Evolutionary conservation across 2,113 vertebrate species (phyloP), one percentile per base, ranked within the genome.

Genomic region (Etia nguti): DNA sequence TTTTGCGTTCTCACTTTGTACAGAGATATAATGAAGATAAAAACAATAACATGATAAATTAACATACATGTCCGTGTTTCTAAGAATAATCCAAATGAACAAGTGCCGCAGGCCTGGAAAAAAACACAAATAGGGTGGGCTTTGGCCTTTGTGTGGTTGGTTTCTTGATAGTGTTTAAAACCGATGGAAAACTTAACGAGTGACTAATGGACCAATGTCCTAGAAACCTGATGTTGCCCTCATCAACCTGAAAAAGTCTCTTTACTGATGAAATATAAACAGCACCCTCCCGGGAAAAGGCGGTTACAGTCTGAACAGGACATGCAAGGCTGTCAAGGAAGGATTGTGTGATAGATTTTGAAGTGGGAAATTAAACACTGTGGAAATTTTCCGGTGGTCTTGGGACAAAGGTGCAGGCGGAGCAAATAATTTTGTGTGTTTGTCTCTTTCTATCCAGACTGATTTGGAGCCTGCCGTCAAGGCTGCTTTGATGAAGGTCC

Each of bases 371-470:
- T 36, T 2, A 88, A 83, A 43, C 6, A 2, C 10, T 84, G 81
- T 16, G 79, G 54, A 87, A 80, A 56, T 7, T 79, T 82, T 68
- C 16, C 59, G 10, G 26, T 52, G 12, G 18, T 77, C 73, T 77
- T 1, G 73, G 15, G 73, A 77, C 73, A 77, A 77, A 77, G 46
- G 73, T 77, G 31, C 43, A 36, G 20, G 59, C 70, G 65, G 81
- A 60, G 10, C 75, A 6, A 6, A 70, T 80, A n/a, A 84, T 81
- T 55, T 26, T 82, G 18, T 46, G 68, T 75, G 43, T 77, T 8
- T n/a, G 1, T 87, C 9, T 56, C 18, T 54, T 22, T 87, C 24
- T 83, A 79, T 92, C 46, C 85, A 94, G 93, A 90, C 88, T 93
- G 87, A 94, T 92, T 88, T 55, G 59, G 62, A 60, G 31, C 29